Conservation (phyloP, 1,140 invertebrate species). For the Drosophila eugracilis region DNA sequence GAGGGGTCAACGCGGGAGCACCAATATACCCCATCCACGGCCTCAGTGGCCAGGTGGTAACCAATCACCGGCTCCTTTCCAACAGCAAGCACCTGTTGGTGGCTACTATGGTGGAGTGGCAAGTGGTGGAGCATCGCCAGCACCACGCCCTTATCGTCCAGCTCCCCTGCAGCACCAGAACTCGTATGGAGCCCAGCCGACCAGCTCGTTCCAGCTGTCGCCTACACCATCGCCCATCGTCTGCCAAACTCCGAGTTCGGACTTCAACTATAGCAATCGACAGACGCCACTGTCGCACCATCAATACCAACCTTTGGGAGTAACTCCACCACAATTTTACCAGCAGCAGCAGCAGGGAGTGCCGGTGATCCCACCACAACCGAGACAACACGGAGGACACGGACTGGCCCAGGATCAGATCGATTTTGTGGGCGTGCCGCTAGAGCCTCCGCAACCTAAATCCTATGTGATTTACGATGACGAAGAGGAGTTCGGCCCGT, state of each 20-base stretch:
- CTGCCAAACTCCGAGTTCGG: constrained; percentile 78
- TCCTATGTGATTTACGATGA: constrained; percentile 87
- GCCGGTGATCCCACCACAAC: constrained; percentile 69
- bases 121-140: constrained; percentile 28
- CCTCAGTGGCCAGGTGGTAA: constrained; percentile 87
- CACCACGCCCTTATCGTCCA: constrained; percentile 65
- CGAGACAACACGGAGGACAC: constrained; percentile 75
- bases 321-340: constrained; percentile 52
- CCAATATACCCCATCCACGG: constrained; percentile 87
- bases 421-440: constrained; percentile 87
- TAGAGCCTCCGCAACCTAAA: constrained; percentile 88
- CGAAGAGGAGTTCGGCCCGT: constrained; percentile 90
- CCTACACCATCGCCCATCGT: constrained; percentile 83
- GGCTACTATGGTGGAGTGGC: constrained; percentile 31
- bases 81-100: constrained; percentile 45
- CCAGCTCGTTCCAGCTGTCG: constrained; percentile 83
- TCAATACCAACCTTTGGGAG: constrained; percentile 47
- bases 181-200: constrained; percentile 69
- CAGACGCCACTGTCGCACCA: constrained; percentile 74
- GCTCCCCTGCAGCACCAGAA: constrained; percentile 74
- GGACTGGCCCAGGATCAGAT: constrained; percentile 69
- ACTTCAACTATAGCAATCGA: constrained; percentile 77
- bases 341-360: constrained; percentile 58
- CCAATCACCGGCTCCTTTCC: constrained; percentile 80
- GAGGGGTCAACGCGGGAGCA: constrained; percentile 81